Evolutionary conservation across 2,113 vertebrate genomes (phyloP), one percentile per base, ranked within the genome.

Genomic region (Ailurus styani): DNA sequence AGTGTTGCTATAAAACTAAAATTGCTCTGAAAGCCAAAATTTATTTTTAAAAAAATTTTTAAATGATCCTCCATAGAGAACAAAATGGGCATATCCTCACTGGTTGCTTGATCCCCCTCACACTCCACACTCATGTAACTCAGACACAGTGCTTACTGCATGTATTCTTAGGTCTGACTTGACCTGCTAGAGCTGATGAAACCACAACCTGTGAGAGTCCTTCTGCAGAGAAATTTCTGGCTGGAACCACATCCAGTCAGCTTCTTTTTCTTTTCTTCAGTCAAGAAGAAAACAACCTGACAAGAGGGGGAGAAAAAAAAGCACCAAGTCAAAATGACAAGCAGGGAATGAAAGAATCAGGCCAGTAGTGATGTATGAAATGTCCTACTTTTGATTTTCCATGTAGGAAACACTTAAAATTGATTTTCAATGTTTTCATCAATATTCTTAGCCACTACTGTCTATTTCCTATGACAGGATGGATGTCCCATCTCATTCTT

Each of bases 401-500:
- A 31, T 94, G 85, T 97, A 97, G 60, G 52, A 94, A 98, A 89
- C 64, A 79, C 91, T 96, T 95, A 97, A 97, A 96, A 93, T 96
- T 95, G 95, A 95, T 97, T 96, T 97, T 97, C 95, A 97, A 82
- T 95, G 93, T 96, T 94, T 95, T 78, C 84, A 78, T 93, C 96
- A 93, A 91, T 95, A 95, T 97, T 93, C 47, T 86, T 55, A 87
- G 60, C 66, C 29, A n/a, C 37, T 70, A 5, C 54, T 93, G 57
- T 93, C 85, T 97, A 62, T 86, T 97, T 95, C 60, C 89, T 91
- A 25, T 89, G 85, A 84, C 78, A 94, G 86, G 60, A 47, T 93
- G 47, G 31, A 85, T 87, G 23, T 45, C 23, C 11, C 20, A 12
- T 64, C 20, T 78, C 40, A 10, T 52, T 93, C 57, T 2, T n/a